These are phyloP conservation scores for Lottia scabra DNA, from an alignment of 2,888 invertebrate species.

Conservation along the genomic window DNA sequence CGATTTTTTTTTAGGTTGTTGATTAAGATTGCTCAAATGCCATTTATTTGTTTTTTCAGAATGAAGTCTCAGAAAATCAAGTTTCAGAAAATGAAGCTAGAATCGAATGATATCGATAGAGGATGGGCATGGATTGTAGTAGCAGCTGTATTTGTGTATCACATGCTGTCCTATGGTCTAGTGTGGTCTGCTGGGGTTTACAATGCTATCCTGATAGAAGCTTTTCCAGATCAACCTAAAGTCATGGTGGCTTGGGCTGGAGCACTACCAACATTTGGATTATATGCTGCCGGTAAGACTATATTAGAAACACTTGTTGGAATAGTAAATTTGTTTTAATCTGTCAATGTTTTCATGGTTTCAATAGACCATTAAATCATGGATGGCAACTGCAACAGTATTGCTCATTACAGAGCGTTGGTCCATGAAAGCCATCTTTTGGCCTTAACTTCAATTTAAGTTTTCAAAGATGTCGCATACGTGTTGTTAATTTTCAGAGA, in stretches of 20 bases:
- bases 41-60: no score
- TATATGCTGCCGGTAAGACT: conserved; percentile 44
- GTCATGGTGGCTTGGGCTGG: conserved; percentile 45
- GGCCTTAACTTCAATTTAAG: no score
- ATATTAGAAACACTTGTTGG: background rate
- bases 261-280: conserved; percentile 42
- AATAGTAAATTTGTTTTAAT: background rate
- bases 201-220: conserved; percentile 49
- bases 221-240: conserved; percentile 35
- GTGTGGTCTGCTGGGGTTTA: conserved; percentile 53
- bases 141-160: conserved; percentile 37
- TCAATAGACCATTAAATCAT: background rate
- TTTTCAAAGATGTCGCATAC: background rate
- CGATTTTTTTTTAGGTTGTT: no score
- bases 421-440: no score
- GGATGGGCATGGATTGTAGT: conserved; percentile 46
- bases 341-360: no score
- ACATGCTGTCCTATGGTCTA: conserved; percentile 47
- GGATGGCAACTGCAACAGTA: background rate
- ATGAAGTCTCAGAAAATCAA: background rate
- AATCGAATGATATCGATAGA: conserved; percentile 30
- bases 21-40: no score
- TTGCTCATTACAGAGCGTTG: no score
- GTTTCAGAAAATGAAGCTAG: background rate
- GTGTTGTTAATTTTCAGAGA: background rate